A percentile compares a stretch with the other conserved stretches of the same genome.
These are phyloP conservation scores for Eptatretus atami DNA, from an alignment of 2,797 vertebrate species.

Conservation along the genomic window DNA sequence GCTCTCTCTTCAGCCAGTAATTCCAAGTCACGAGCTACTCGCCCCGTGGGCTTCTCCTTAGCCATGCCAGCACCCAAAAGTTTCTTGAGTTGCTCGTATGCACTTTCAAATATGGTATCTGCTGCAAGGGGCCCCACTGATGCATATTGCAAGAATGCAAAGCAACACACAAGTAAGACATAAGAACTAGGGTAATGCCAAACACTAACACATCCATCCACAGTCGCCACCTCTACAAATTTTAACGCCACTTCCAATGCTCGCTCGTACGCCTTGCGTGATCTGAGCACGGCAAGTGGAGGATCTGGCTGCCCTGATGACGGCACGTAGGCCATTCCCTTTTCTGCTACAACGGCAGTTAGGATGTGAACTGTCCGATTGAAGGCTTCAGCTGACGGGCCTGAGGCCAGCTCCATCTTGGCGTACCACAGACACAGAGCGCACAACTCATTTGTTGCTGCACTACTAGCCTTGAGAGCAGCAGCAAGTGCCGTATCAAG, in stretches of 20 bases:
- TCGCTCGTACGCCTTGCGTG: conserved; percentile 38
- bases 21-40: conserved; percentile 17
- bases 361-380: conserved; percentile 30
- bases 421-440: conserved; percentile 45
- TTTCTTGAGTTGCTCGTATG: conserved; percentile 13
- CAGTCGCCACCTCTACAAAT: conserved; percentile 10
- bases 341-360: conserved; percentile 21
- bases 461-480: conserved; percentile 16
- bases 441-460: conserved; percentile 18
- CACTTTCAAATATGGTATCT: conserved; percentile 19
- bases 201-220: background rate
- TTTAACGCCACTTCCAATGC: conserved; percentile 17
- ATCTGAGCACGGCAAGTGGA: conserved; percentile 31
- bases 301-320: conserved; percentile 19
- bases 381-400: conserved; percentile 8
- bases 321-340: conserved; percentile 17
- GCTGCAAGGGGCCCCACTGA: conserved; percentile 45
- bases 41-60: background rate
- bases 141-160: conserved; percentile 57
- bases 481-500: conserved; percentile 32
- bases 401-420: conserved; percentile 34
- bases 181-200: conserved; percentile 8
- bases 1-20: conserved; percentile 27
- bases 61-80: background rate
- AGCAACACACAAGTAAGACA: conserved; percentile 28